Evolutionary conservation across 2,888 invertebrate species (phyloP).

Genomic region (Ennomos fuscantarius): DNA sequence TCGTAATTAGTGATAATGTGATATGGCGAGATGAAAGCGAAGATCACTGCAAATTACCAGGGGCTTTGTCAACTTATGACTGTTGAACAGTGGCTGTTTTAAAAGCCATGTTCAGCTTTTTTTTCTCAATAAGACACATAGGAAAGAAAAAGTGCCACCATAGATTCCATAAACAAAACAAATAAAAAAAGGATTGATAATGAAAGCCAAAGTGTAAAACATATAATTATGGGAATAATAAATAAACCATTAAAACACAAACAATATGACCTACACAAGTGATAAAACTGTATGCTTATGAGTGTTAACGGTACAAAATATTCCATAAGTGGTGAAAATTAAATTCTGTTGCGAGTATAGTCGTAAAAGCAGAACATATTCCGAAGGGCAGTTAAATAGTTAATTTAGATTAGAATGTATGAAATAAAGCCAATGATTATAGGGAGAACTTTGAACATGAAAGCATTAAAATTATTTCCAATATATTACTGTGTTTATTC

Average conservation of each 20-base stretch:
- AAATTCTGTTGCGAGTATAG: conserved; percentile 14
- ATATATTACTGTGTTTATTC: too few relatives aligned
- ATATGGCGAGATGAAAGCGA: not conserved
- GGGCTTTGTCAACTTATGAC: not conserved
- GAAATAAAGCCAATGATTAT: conserved; percentile 21
- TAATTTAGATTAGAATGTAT: conserved; percentile 24
- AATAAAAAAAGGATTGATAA: not conserved
- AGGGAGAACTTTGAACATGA: not conserved
- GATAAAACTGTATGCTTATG: conserved; percentile 27
- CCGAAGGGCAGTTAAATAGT: conserved; percentile 20
- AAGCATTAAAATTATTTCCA: not conserved
- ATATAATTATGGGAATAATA: not conserved
- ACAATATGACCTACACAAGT: conserved; percentile 1
- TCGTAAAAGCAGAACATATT: conserved; percentile 15
- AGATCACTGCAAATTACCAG: not conserved
- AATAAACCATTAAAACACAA: conserved; percentile 11
- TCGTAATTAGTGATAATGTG: not conserved
- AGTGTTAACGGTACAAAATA: conserved; percentile 21
- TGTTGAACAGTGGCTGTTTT: too few relatives aligned
- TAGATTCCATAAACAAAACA: not conserved
- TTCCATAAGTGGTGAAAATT: conserved; percentile 22
- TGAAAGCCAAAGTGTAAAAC: not conserved
- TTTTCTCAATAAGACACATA: too few relatives aligned
- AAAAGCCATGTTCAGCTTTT: too few relatives aligned
- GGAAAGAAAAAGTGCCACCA: too few relatives aligned